phyloP scores from a whole-genome alignment of 2,797 vertebrate species.

The Sternotherus odoratus region DNA sequence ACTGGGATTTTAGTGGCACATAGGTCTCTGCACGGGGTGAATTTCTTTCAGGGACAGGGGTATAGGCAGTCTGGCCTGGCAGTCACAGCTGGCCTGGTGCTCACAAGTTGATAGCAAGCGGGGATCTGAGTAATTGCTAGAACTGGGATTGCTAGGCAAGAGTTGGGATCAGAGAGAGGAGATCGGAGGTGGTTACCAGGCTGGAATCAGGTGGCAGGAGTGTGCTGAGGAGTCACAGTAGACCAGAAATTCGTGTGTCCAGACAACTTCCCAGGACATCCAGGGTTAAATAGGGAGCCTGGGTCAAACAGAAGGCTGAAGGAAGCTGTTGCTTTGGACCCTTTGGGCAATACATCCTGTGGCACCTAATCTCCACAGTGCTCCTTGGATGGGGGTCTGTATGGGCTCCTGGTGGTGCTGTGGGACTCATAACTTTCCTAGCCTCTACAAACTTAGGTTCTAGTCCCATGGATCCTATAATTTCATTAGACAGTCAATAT shows the following conservation, averaged over 20 bases:
- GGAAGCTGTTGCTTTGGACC: not conserved
- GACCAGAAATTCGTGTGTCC: not conserved
- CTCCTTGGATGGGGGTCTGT: not conserved
- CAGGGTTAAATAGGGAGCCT: not conserved
- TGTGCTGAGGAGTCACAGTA: not conserved
- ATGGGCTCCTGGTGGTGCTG: not conserved
- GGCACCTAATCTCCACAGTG: not conserved
- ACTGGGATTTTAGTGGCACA: not conserved
- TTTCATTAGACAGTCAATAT: not conserved
- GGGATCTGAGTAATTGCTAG: not conserved
- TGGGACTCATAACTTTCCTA: not conserved
- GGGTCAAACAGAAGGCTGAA: not conserved
- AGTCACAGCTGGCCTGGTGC: not conserved
- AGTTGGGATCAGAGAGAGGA: not conserved
- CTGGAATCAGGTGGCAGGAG: not conserved
- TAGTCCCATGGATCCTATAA: not conserved
- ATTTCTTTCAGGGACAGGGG: not conserved
- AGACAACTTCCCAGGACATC: not conserved
- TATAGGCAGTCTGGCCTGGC: not conserved
- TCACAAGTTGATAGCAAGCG: not conserved
- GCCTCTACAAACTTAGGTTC: not conserved
- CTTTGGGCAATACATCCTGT: not conserved
- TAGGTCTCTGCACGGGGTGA: not conserved
- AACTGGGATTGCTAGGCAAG: not conserved
- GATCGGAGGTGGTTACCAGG: not conserved